Percentiles rank a stretch among this genome's conserved stretches.
phyloP scores from a whole-genome alignment of 1,140 invertebrate genomes.

The Trachymyrmex cornetzi region DNA sequence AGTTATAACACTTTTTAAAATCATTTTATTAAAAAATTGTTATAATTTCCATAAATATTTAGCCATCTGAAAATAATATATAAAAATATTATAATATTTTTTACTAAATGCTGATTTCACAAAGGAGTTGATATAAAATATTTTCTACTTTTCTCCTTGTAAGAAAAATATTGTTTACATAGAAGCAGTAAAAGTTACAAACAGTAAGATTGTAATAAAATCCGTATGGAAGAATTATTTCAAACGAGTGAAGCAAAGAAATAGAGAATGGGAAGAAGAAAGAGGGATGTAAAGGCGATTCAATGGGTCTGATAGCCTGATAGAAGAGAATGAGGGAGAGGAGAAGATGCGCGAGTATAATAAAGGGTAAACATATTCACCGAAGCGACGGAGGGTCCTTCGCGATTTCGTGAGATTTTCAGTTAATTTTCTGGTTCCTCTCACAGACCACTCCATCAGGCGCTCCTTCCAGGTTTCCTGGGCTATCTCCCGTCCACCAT shows the following conservation, averaged over 20 bases:
- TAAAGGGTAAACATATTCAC: slow-evolving; percentile 78
- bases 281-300: slow-evolving; percentile 3
- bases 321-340: slow-evolving; percentile 11
- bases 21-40: background rate
- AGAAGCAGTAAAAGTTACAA: background rate
- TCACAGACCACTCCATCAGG: slow-evolving; percentile 74
- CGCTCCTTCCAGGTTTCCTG: slow-evolving; percentile 59
- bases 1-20: background rate
- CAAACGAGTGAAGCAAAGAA: background rate
- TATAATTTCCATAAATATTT: background rate
- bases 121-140: background rate
- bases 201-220: background rate
- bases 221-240: slow-evolving; percentile 13
- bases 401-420: slow-evolving; percentile 79
- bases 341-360: slow-evolving; percentile 74
- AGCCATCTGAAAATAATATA: background rate
- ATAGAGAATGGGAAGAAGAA: background rate
- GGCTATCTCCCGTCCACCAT: slow-evolving; percentile 76
- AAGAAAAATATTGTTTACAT: background rate
- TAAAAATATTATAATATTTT: background rate
- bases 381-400: slow-evolving; percentile 66
- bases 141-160: background rate
- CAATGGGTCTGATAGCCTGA: slow-evolving; percentile 19
- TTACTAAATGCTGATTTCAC: background rate
- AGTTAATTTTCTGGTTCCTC: slow-evolving; percentile 79